A percentile compares a stretch with the other conserved stretches of the same genome.
These are phyloP conservation scores for Ectemnius lituratus DNA, from an alignment of 2,888 invertebrate genomes.

Conservation along the genomic window DNA sequence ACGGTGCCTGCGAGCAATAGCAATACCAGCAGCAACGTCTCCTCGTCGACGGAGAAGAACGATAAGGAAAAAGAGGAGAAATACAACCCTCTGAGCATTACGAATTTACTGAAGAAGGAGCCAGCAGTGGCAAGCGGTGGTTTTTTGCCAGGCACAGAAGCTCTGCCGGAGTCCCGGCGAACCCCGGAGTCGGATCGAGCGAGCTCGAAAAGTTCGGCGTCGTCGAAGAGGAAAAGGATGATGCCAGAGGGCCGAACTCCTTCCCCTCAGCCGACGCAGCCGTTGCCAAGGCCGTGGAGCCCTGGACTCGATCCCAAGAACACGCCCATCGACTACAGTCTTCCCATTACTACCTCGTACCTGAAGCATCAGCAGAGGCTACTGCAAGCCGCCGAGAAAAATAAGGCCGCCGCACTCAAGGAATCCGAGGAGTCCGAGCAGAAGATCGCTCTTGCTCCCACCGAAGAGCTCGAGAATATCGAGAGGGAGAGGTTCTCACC, in stretches of 20 bases:
- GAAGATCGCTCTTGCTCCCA: constrained; percentile 72
- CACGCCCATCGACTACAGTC: constrained; percentile 85
- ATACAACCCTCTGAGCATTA: constrained; percentile 76
- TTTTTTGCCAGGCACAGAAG: constrained; percentile 72
- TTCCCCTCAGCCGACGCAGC: constrained; percentile 69
- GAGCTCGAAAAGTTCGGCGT: constrained; percentile 72
- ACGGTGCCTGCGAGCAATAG: neutral
- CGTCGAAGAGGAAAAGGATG: constrained; percentile 73
- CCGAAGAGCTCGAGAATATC: constrained; percentile 48
- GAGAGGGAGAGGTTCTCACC: constrained; percentile 71
- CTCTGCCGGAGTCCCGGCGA: constrained; percentile 76
- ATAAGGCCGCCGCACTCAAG: constrained; percentile 77
- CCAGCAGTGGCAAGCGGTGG: constrained; percentile 52
- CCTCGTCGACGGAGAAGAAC: constrained; percentile 50
- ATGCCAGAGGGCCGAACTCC: constrained; percentile 74
- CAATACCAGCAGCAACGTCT: no score
- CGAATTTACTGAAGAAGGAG: constrained; percentile 75
- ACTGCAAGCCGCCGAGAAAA: constrained; percentile 81
- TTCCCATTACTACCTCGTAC: constrained; percentile 94
- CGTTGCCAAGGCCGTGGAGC: constrained; percentile 73
- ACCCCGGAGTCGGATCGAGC: constrained; percentile 79
- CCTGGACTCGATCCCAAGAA: constrained; percentile 72
- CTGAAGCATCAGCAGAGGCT: constrained; percentile 90
- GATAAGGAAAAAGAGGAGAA: constrained; percentile 69
- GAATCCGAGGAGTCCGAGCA: constrained; percentile 73